These are phyloP conservation scores for Cryptophagus acutangulus DNA, from an alignment of 2,888 invertebrate genomes.

Conservation along the genomic window DNA sequence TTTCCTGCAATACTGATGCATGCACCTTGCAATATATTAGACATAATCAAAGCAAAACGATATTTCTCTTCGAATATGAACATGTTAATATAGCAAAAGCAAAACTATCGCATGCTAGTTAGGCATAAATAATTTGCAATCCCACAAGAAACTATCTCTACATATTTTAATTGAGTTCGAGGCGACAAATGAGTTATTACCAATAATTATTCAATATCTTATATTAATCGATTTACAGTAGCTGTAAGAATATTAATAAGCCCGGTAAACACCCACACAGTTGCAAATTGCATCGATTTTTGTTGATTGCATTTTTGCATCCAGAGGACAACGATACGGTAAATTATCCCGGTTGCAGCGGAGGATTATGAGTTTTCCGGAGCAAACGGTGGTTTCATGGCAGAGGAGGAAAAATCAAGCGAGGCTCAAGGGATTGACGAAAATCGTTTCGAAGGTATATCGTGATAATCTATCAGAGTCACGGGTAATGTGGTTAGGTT, in stretches of 20 bases:
- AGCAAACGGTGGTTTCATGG: background rate
- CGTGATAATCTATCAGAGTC: slow-evolving; percentile 27
- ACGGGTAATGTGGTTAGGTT: slow-evolving; percentile 38
- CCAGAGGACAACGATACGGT: too few species aligned
- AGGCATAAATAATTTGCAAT: slow-evolving; percentile 5
- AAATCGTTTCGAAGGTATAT: slow-evolving; percentile 12
- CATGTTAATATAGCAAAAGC: too few species aligned
- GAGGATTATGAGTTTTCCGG: too few species aligned
- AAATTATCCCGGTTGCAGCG: too few species aligned
- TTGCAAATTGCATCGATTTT: too few species aligned
- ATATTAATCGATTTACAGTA: slow-evolving; percentile 33
- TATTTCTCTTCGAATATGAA: too few species aligned
- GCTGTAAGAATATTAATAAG: slow-evolving; percentile 17
- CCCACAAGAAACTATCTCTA: slow-evolving; percentile 10
- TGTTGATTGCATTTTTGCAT: background rate
- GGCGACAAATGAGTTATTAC: slow-evolving; percentile 35
- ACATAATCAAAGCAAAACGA: too few species aligned
- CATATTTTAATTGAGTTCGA: slow-evolving; percentile 34
- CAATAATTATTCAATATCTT: slow-evolving; percentile 36
- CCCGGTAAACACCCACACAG: slow-evolving; percentile 12
- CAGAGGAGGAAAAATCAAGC: background rate
- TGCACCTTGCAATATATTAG: too few species aligned
- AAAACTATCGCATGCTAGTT: slow-evolving; percentile 5
- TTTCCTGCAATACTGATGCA: too few species aligned
- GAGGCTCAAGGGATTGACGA: slow-evolving; percentile 3